A percentile compares a stretch with the other conserved stretches of the same genome.
Evolutionary conservation across 2,888 invertebrate species (phyloP).

Genomic region (Coleophora flavipennella): DNA sequence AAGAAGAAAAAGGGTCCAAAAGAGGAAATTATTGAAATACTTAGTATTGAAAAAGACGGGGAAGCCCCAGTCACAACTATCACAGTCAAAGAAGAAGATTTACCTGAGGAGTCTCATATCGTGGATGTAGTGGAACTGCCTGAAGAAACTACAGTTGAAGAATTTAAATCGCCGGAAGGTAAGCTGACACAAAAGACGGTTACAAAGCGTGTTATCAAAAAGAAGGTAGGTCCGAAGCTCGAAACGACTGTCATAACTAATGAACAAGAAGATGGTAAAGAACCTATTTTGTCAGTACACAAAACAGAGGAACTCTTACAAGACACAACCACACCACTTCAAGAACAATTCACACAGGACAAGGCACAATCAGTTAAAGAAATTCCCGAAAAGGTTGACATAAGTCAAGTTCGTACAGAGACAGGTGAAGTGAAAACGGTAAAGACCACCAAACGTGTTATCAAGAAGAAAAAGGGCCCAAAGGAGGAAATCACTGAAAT

Average conservation of each 20-base stretch:
- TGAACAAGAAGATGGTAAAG: conserved; percentile 26
- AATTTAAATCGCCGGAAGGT: conserved; percentile 30
- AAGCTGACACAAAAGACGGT: conserved; percentile 25
- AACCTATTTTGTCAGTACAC: conserved; percentile 29
- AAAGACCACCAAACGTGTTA: conserved; percentile 22
- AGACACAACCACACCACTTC: conserved; percentile 15
- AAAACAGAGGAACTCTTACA: conserved; percentile 24
- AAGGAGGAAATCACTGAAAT: conserved; percentile 19
- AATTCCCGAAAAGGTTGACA: conserved; percentile 27
- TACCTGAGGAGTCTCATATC: conserved; percentile 19
- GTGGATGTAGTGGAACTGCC: conserved; percentile 21
- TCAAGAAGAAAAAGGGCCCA: conserved; percentile 21
- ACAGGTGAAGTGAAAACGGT: conserved; percentile 28
- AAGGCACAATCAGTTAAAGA: conserved; percentile 17
- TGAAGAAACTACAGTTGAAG: conserved; percentile 32
- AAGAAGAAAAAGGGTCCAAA: conserved; percentile 53
- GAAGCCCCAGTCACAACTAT: conserved; percentile 37
- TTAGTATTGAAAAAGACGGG: conserved; percentile 49
- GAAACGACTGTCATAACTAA: conserved; percentile 17
- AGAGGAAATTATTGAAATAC: conserved; percentile 52
- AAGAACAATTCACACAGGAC: conserved; percentile 4
- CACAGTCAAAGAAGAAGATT: conserved; percentile 25
- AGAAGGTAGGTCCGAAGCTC: conserved; percentile 25
- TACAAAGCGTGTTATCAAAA: conserved; percentile 28
- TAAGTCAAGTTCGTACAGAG: conserved; percentile 20